phyloP scores from a whole-genome alignment of 1,140 invertebrate genomes.

The Lysiphlebus fabarum region DNA sequence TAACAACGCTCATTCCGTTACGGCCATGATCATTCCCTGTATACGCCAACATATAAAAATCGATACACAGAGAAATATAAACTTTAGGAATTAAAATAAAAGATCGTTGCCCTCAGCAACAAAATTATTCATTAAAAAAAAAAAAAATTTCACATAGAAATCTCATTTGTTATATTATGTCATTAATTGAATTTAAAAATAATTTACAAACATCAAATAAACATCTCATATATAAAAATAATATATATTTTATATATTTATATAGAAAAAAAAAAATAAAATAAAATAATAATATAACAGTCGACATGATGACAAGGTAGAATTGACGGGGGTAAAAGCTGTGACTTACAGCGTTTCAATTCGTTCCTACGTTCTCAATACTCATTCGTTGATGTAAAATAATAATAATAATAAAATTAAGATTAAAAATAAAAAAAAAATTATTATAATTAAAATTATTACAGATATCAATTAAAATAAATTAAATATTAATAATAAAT shows the following conservation, averaged over 20 bases:
- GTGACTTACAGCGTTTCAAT: constrained; percentile 20
- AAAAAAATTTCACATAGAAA: not conserved
- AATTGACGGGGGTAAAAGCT: constrained; percentile 42
- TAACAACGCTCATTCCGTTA: constrained; percentile 12
- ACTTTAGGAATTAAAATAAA: too few species aligned
- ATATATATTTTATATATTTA: not conserved
- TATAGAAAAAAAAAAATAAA: constrained; percentile 31
- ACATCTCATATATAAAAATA: too few species aligned
- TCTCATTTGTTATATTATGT: not conserved
- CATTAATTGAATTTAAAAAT: too few species aligned
- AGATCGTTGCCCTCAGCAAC: constrained; percentile 6
- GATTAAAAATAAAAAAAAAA: too few species aligned
- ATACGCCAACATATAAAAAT: constrained; percentile 18
- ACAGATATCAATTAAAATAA: not conserved
- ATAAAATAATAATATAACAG: constrained; percentile 35
- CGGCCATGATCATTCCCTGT: constrained; percentile 27
- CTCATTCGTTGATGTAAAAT: constrained; percentile 17
- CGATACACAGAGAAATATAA: not conserved
- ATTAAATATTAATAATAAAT: not conserved
- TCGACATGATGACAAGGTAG: constrained; percentile 56
- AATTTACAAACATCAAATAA: not conserved
- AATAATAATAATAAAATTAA: not conserved
- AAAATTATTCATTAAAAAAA: not conserved
- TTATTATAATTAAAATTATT: constrained; percentile 14
- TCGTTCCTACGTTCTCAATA: constrained; percentile 18